These are phyloP conservation scores for Teinopalpus imperialis DNA, from an alignment of 2,888 invertebrate species.

Conservation along the genomic window DNA sequence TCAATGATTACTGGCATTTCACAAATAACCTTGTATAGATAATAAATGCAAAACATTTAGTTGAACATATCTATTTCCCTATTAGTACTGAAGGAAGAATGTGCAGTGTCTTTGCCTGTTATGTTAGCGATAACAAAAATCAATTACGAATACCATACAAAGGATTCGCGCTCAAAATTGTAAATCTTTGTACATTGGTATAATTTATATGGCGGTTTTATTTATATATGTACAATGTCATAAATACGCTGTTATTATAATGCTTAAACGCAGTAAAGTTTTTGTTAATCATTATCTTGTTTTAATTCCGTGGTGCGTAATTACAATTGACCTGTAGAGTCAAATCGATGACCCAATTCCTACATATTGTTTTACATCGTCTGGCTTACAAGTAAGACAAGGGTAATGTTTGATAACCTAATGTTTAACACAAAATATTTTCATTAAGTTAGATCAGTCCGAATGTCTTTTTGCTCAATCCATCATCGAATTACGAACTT, in stretches of 20 bases:
- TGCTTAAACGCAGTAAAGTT: slow-evolving; percentile 62
- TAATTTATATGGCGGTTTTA: slow-evolving; percentile 39
- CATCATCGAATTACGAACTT: too few relatives aligned
- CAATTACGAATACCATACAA: background rate
- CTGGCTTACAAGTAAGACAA: slow-evolving; percentile 28
- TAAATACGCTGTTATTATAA: slow-evolving; percentile 55
- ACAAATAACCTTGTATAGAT: too few relatives aligned
- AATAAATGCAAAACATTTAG: too few relatives aligned
- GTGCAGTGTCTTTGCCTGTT: background rate
- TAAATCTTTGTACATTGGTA: slow-evolving; percentile 33
- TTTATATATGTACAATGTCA: slow-evolving; percentile 39
- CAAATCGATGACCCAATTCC: slow-evolving; percentile 35
- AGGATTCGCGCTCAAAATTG: slow-evolving; percentile 24
- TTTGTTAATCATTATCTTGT: slow-evolving; percentile 51
- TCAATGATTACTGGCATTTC: too few relatives aligned
- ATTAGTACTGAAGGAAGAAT: background rate
- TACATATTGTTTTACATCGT: slow-evolving; percentile 30
- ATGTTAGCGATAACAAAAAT: background rate
- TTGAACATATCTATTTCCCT: too few relatives aligned
- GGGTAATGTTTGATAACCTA: slow-evolving; percentile 8
- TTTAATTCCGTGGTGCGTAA: slow-evolving; percentile 35
- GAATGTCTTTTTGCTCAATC: too few relatives aligned
- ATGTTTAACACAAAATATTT: too few relatives aligned
- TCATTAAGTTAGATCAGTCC: too few relatives aligned
- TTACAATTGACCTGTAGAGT: slow-evolving; percentile 24